Evolutionary conservation across 2,797 vertebrate genomes (phyloP), one percentile per base, ranked within the genome.

Genomic region (Muraenolepis orangiensis): DNA sequence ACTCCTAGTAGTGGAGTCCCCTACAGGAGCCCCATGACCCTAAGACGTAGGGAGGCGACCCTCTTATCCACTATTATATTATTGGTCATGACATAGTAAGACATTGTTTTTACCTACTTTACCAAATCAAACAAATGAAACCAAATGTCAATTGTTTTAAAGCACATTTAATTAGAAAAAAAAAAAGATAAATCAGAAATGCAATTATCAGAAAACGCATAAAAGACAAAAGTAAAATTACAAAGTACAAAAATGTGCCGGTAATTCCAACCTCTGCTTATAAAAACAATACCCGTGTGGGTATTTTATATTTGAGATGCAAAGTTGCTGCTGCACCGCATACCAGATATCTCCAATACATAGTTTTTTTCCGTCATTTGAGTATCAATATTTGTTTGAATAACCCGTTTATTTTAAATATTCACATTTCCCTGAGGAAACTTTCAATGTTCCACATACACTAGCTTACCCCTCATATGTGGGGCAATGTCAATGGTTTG

Each of bases 361-460:
- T 13, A n/a, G n/a, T n/a, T n/a, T 1, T 64, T 64, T 64, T 64
- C 57, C 10, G 57, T 64, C 23, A 64, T 64, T 57, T 64, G 57
- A 23, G 57, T 30, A 67, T 67, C 30, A 31, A 18, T 67, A 30
- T 46, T 0, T 57, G n/a, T 61, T 74, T 13, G 46, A 64, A n/a
- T 13, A 64, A 64, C 57, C 64, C 64, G 30, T 88, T 88, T 68
- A 67, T 72, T 85, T 87, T 78, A 89, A 86, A 91, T 83, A 85
- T 79, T 85, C 75, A 89, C 74, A 90, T 91, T 93, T 90, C 84
- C 93, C 91, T 93, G 91, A 94, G 88, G 90, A 91, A 93, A 92
- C 84, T 80, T 78, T 79, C 72, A 79, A 78, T 77, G 79, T 72
- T 78, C 78, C 46, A 84, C 36, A 81, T n/a, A 85, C 78, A 82